A percentile compares a stretch with the other conserved stretches of the same genome.
phyloP scores from a whole-genome alignment of 2,797 vertebrate genomes.

The Falco naumanni region DNA sequence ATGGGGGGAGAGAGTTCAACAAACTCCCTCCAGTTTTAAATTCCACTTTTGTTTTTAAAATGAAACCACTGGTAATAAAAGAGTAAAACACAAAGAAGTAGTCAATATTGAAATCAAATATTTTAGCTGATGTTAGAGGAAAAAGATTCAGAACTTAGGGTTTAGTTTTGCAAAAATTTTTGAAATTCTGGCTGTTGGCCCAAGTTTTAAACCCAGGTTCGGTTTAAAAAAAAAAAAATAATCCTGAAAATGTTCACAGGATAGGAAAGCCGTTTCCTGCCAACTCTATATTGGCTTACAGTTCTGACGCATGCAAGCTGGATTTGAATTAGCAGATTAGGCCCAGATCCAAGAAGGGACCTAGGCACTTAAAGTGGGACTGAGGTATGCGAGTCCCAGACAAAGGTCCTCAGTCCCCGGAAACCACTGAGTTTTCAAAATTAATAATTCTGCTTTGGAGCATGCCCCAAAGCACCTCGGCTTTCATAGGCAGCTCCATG shows the following conservation, averaged over 20 bases:
- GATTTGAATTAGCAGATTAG: conserved; percentile 68
- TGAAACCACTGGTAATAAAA: conserved; percentile 44
- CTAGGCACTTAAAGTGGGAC: conserved; percentile 58
- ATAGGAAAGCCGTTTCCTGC: conserved; percentile 69
- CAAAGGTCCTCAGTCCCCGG: conserved; percentile 59
- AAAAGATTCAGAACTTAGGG: conserved; percentile 31
- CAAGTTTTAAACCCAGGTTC: conserved; percentile 62
- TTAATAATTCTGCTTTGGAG: neutral
- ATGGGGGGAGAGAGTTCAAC: conserved; percentile 5
- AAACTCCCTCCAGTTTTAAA: conserved; percentile 26
- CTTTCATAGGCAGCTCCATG: neutral
- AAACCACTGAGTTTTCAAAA: conserved; percentile 31
- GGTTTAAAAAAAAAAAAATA: conserved; percentile 26
- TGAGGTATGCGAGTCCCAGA: conserved; percentile 46
- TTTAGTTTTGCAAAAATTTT: conserved; percentile 51
- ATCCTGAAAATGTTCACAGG: conserved; percentile 68
- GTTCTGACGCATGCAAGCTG: conserved; percentile 59
- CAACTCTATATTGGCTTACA: conserved; percentile 72
- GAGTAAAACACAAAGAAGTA: conserved; percentile 22
- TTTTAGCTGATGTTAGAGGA: conserved; percentile 38
- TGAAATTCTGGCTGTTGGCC: conserved; percentile 60
- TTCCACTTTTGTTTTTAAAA: conserved; percentile 55
- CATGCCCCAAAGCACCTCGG: neutral
- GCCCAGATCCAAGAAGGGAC: conserved; percentile 63
- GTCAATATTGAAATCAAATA: conserved; percentile 38